Base-by-base conservation (phyloP, 2,113 vertebrate species). In the Triplophysa rosa region DNA sequence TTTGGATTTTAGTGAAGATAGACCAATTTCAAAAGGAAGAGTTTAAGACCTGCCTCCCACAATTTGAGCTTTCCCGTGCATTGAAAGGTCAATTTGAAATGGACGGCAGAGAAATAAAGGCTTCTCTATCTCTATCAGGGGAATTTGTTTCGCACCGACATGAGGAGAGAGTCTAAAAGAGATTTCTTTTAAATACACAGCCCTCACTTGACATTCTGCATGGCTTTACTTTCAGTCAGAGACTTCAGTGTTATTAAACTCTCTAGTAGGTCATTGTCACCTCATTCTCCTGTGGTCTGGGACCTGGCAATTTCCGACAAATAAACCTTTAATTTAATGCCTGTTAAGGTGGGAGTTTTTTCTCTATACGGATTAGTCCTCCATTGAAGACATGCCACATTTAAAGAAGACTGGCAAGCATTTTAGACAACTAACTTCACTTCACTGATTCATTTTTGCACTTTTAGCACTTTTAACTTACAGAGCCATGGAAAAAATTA, bases 41-140 rank as follows among this genome's bases (percentile, higher is more conserved):
- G 49, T 66, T 45, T 76, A 11, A 9, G n/a, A 26, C 81, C 58
- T 33, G 59, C 67, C 59, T 67, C 29, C 8, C n/a, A 26, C 67
- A 67, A 72, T 77, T 80, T 78, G 2, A 75, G 37, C 73, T 59
- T 45, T 49, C 75, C 59, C 49, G 56, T n/a, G n/a, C 70, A 17
- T 29, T 68, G 16, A 82, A 80, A 84, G 76, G 71, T 84, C 71
- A 79, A 61, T 84, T 84, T 83, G 47, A 80, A 84, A 83, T 80
- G 77, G 67, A 26, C 2, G 72, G 76, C 67, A 66, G 63, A 37
- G 52, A 76, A 82, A 66, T 73, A 69, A 80, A 45, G 56, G 62
- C 52, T 52, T 77, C 62, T 79, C 65, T 45, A 21, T 66, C 76
- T 49, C 71, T 67, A 69, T 67, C 11, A 40, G 80, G 14, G 59